Base-by-base conservation (phyloP, 2,797 vertebrate species). In the Sebastes paucispinis region DNA sequence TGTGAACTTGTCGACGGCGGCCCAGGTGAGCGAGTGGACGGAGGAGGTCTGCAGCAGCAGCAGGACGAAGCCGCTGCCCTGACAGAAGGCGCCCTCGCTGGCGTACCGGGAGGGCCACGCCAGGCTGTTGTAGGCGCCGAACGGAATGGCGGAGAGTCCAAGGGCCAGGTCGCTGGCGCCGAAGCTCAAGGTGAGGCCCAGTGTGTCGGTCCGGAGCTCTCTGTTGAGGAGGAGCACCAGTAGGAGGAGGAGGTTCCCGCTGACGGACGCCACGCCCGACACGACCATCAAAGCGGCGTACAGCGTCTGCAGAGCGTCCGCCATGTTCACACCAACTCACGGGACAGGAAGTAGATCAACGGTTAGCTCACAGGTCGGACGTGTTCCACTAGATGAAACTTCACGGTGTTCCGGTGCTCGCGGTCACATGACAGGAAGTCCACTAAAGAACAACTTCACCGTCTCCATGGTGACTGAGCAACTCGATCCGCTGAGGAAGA, bases 41-140 rank as follows among this genome's bases (percentile, higher is more conserved):
- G 95, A 96, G 10, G 93, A 91, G 2, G 95, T 87, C 85, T 95
- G 95, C 43, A 96, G 88, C 22, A 96, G 83, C 8, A 96, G 73
- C 36, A 94, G 90, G n/a, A 94, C 5, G 81, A 96, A 96, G 69
- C 91, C 96, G 1, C 82, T 84, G 13, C 87, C 89, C 82, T 95
- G 94, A 78, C 96, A 96, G 9, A 94, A 27, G 2, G 60, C 34
- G 0, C 87, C 85, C 2, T 83, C 67, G 9, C 89, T 80, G 22
- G 65, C 8, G 36, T 82, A 83, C 5, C 87, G 85, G 2, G 65
- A 25, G 0, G 85, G 22, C 58, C 12, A 62, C 5, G 55, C 72
- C 57, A 96, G 78, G 77, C 91, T 92, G 91, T 94, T 94, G 85
- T 94, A 89, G 20, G 83, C 93, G 1, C 85, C 91, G 0, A 92